phyloP scores from a whole-genome alignment of 2,113 vertebrate species.

The Neogobius melanostomus region DNA sequence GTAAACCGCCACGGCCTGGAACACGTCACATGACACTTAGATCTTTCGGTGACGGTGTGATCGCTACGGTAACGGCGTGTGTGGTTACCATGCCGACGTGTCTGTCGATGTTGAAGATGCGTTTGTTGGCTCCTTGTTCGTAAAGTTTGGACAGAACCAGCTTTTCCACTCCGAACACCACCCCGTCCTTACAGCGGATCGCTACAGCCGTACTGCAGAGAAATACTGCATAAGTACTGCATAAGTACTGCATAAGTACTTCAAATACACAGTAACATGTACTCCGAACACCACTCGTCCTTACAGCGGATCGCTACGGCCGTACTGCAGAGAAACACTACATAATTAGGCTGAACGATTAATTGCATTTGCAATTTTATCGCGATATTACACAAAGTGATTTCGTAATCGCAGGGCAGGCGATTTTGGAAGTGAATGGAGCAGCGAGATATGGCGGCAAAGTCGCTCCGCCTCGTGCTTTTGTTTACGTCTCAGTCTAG shows the following conservation, averaged over 20 bases:
- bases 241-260: constrained; percentile 25
- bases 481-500: too few relatives aligned
- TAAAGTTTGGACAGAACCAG: constrained; percentile 98
- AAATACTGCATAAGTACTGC: constrained; percentile 74
- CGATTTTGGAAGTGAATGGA: too few relatives aligned
- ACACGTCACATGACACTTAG: neutral
- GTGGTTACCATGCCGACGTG: constrained; percentile 95
- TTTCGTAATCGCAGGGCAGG: too few relatives aligned
- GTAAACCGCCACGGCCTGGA: constrained; percentile 90
- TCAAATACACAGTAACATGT: neutral
- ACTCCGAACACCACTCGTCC: neutral
- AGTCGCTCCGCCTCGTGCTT: too few relatives aligned
- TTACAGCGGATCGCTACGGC: too few relatives aligned
- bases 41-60: too few relatives aligned
- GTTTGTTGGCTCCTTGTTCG: constrained; percentile 96
- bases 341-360: too few relatives aligned
- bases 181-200: constrained; percentile 95
- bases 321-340: too few relatives aligned
- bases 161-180: constrained; percentile 98
- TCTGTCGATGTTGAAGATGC: constrained; percentile 96
- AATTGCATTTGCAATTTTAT: too few relatives aligned
- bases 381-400: too few relatives aligned
- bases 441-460: too few relatives aligned
- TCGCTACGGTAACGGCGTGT: neutral
- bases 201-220: constrained; percentile 86